Evolutionary conservation across 2,797 vertebrate species (phyloP), one percentile per base, ranked within the genome.

Genomic region (Myripristis murdjan): DNA sequence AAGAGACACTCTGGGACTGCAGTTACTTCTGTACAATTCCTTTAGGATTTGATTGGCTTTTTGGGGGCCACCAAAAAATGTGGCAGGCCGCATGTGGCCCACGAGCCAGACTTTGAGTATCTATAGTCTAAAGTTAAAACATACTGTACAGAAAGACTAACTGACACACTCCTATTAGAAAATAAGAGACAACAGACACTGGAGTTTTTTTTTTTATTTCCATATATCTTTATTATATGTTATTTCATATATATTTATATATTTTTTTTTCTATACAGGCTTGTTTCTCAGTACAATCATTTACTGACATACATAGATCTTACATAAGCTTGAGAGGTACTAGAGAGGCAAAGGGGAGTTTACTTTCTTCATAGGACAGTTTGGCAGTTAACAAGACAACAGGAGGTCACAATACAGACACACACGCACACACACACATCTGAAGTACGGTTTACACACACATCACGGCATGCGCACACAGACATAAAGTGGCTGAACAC

Each of bases 231-330:
- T 92, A 90, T 90, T 91, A 85, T 89, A 66, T 82, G 67, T 85
- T 82, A 69, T 83, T 87, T 84, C 46, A 81, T 86, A 90, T 91
- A 88, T 91, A 92, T 91, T 92, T 93, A 87, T 92, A 89, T 92
- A 87, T n/a, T 91, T 54, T 92, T 93, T 91, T 89, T 88, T 90
- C 86, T 93, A 91, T 93, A 94, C 89, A 95, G 73, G 67, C 79
- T 85, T 82, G 75, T 82, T 93, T 92, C 83, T 92, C 75, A 88
- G 87, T 88, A 94, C 91, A 93, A 88, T 90, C 87, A 93, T 92
- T 91, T 80, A 84, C 79, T 74, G 87, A 94, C 93, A 88, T 89
- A 95, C 89, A 94, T 67, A 90, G 81, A 91, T 91, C 62, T 75
- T 87, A 91, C 75, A 85, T 81, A 87, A 83, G 84, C 81, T 89